phyloP scores from a whole-genome alignment of 2,888 invertebrate species.

The Drosophila subsilvestris region DNA sequence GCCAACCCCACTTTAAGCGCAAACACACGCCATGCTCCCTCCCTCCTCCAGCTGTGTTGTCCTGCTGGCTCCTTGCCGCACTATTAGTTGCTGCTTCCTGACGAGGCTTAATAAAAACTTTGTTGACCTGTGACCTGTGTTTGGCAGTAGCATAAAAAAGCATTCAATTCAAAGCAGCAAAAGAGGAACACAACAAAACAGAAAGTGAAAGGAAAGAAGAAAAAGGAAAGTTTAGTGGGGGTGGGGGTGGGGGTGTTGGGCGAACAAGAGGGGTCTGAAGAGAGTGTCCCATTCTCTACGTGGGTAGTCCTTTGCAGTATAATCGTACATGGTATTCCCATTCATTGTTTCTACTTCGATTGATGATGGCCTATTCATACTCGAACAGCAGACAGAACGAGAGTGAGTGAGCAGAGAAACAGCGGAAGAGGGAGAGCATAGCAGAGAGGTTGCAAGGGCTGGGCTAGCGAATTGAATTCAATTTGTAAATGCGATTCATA shows the following conservation, averaged over 20 bases:
- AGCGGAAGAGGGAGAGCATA: not conserved
- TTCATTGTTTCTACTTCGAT: constrained; percentile 50
- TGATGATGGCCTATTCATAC: constrained; percentile 48
- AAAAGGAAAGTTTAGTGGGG: no score
- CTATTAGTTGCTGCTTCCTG: constrained; percentile 47
- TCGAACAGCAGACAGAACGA: constrained; percentile 6
- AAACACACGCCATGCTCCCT: not conserved
- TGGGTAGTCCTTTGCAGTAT: constrained; percentile 2
- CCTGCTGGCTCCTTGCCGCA: constrained; percentile 15
- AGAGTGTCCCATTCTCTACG: not conserved
- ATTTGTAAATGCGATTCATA: constrained; percentile 25
- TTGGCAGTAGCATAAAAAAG: constrained; percentile 53
- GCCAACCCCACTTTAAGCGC: not conserved
- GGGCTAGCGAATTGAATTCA: constrained; percentile 28
- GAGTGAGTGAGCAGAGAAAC: not conserved
- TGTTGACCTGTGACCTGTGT: constrained; percentile 77
- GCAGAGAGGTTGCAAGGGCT: no score
- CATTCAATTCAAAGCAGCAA: constrained; percentile 19
- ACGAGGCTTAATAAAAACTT: constrained; percentile 68
- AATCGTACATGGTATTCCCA: constrained; percentile 30
- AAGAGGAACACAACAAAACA: constrained; percentile 10
- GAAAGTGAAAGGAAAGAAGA: not conserved
- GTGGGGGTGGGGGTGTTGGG: no score
- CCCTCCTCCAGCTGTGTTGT: not conserved
- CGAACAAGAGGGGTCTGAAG: no score